Base-by-base conservation (phyloP, 2,797 vertebrate genomes). In the Lagodon rhomboides region DNA sequence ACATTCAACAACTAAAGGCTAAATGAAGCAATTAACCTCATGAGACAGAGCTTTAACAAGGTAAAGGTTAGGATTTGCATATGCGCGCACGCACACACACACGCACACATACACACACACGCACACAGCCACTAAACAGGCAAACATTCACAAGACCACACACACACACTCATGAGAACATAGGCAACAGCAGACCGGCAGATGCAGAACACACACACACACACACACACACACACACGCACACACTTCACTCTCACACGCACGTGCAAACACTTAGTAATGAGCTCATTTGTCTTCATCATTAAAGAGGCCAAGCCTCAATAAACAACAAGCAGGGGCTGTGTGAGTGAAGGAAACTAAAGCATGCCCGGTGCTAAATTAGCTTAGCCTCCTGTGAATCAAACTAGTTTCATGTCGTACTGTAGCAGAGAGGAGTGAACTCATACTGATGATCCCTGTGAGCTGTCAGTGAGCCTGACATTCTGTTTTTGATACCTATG, bases 221-320 rank as follows among this genome's bases (percentile, higher is more conserved):
- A 69, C 72, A 66, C 62, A 49, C 60, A 65, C 54, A 71, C 71
- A 65, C 61, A 53, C 61, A 65, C 58, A 41, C 4, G 7, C 17
- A 68, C 63, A 61, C 22, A 64, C 54, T 34, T 38, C 12, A 11
- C 61, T 41, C 61, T 22, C 71, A 79, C 77, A 66, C 17, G 44
- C 65, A 75, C 71, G 78, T 59, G 77, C 84, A 84, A 84, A 82
- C 76, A 78, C 78, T 82, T 84, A 78, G 86, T 92, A 91, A 92
- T 89, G 85, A 91, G 79, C 85, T 91, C 69, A 81, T 93, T 92
- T 91, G 90, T 91, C 89, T 91, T 90, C 89, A 92, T 93, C 80
- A 90, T 89, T 91, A 91, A 87, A 82, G 67, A 87, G 82, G 82
- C 80, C 69, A 87, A 64, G 77, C 82, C 53, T 83, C 84, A 81